phyloP scores from a whole-genome alignment of 2,888 invertebrate species.

The Epinotia brunnichana region DNA sequence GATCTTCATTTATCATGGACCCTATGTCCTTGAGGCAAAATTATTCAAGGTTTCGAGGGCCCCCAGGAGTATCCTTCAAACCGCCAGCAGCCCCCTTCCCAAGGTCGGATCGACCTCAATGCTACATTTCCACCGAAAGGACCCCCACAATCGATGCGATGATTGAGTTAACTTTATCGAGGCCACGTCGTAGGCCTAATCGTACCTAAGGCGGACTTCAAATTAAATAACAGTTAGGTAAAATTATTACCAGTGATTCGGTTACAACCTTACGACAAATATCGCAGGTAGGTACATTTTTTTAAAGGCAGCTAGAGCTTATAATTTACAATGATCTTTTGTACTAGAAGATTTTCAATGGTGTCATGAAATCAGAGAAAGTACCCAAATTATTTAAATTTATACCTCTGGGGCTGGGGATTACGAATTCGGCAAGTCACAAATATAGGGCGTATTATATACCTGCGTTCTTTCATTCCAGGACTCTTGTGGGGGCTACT shows the following conservation, averaged over 20 bases:
- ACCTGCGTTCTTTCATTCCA: background rate
- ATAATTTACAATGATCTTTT: constrained; percentile 16
- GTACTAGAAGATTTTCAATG: constrained; percentile 8
- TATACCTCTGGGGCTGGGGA: constrained; percentile 40
- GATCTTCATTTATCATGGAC: constrained; percentile 74
- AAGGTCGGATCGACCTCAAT: constrained; percentile 66
- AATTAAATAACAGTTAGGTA: constrained; percentile 33
- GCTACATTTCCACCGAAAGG: constrained; percentile 50
- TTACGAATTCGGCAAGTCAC: constrained; percentile 14
- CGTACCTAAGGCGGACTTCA: constrained; percentile 2
- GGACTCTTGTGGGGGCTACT: constrained; percentile 10
- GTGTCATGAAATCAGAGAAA: constrained; percentile 25
- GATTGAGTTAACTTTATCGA: constrained; percentile 61
- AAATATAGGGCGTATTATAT: constrained; percentile 25
- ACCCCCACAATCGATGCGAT: constrained; percentile 59
- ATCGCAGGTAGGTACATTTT: constrained; percentile 3
- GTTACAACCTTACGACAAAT: background rate
- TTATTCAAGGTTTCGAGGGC: constrained; percentile 68
- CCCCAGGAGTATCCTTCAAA: constrained; percentile 73
- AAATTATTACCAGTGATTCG: constrained; percentile 26
- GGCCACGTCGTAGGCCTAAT: constrained; percentile 51
- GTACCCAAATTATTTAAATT: constrained; percentile 45
- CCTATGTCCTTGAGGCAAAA: constrained; percentile 72
- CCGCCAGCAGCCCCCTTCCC: constrained; percentile 59
- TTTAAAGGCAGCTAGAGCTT: constrained; percentile 7